Conservation (phyloP, 2,888 invertebrate species). For the Polydrusus cervinus region DNA sequence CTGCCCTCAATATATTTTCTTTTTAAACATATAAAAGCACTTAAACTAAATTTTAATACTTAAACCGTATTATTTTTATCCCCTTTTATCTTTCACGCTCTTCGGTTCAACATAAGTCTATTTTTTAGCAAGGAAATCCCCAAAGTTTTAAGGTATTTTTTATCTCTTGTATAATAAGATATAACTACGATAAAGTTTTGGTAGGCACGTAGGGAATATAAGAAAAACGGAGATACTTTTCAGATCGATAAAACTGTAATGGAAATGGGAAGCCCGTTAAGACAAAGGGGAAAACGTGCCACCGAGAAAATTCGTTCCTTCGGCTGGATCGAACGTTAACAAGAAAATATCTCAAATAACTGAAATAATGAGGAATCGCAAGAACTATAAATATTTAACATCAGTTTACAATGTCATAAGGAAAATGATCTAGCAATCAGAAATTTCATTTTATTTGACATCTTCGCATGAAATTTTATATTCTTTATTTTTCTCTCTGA, state of each 20-base stretch:
- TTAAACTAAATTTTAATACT: slow-evolving; percentile 5
- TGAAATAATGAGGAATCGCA: slow-evolving; percentile 39
- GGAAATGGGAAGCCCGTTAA: slow-evolving; percentile 54
- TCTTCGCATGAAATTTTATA: background rate
- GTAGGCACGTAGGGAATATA: slow-evolving; percentile 50
- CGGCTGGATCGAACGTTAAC: slow-evolving; percentile 48
- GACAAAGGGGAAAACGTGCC: slow-evolving; percentile 53
- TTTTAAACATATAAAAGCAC: slow-evolving; percentile 4
- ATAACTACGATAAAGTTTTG: slow-evolving; percentile 42
- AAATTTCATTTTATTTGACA: background rate
- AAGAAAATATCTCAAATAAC: slow-evolving; percentile 51
- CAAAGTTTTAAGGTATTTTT: slow-evolving; percentile 32
- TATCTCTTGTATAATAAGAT: slow-evolving; percentile 39
- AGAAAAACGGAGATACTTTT: slow-evolving; percentile 50
- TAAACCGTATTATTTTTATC: slow-evolving; percentile 9
- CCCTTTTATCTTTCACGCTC: background rate
- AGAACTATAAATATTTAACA: slow-evolving; percentile 49
- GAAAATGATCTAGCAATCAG: slow-evolving; percentile 5
- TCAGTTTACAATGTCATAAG: slow-evolving; percentile 21
- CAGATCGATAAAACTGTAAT: slow-evolving; percentile 53
- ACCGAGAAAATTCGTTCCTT: slow-evolving; percentile 44
- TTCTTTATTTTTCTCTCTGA: slow-evolving; percentile 1
- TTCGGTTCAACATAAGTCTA: slow-evolving; percentile 1
- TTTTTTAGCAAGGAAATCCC: slow-evolving; percentile 4
- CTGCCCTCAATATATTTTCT: background rate